Conservation (phyloP, 2,888 invertebrate species). For the Phoenoteleia sp. region DNA sequence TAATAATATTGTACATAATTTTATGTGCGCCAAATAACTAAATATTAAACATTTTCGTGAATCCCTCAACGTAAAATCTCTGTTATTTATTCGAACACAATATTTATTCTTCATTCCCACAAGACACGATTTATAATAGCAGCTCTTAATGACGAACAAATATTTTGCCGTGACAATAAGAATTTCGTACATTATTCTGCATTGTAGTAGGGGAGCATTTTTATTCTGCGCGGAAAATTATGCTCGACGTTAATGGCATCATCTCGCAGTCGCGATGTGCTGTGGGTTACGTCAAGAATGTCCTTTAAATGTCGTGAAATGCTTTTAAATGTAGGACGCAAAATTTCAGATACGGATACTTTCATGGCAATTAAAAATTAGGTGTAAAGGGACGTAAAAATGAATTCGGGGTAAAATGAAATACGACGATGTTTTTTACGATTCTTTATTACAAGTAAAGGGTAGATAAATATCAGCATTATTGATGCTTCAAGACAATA, state of each 20-base stretch:
- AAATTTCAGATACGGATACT: conserved; percentile 54
- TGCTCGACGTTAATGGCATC: conserved; percentile 68
- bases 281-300: conserved; percentile 66
- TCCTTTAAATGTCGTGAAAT: conserved; percentile 71
- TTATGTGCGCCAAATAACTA: too few relatives aligned
- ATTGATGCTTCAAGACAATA: conserved; percentile 17
- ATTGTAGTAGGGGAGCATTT: conserved; percentile 54
- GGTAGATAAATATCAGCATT: conserved; percentile 63
- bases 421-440: background rate
- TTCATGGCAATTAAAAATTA: conserved; percentile 65
- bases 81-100: conserved; percentile 36
- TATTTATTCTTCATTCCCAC: conserved; percentile 44
- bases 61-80: conserved; percentile 30
- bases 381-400: conserved; percentile 26
- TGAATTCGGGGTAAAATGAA: conserved; percentile 43
- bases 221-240: conserved; percentile 68
- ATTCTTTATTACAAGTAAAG: conserved; percentile 44
- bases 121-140: conserved; percentile 37
- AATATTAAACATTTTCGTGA: background rate
- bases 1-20: too few relatives aligned
- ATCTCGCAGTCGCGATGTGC: conserved; percentile 54
- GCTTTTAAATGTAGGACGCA: conserved; percentile 63
- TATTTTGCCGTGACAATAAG: conserved; percentile 68
- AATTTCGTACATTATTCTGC: conserved; percentile 55
- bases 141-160: conserved; percentile 64